phyloP scores from a whole-genome alignment of 2,888 invertebrate genomes.

The Lithophane leautieri region DNA sequence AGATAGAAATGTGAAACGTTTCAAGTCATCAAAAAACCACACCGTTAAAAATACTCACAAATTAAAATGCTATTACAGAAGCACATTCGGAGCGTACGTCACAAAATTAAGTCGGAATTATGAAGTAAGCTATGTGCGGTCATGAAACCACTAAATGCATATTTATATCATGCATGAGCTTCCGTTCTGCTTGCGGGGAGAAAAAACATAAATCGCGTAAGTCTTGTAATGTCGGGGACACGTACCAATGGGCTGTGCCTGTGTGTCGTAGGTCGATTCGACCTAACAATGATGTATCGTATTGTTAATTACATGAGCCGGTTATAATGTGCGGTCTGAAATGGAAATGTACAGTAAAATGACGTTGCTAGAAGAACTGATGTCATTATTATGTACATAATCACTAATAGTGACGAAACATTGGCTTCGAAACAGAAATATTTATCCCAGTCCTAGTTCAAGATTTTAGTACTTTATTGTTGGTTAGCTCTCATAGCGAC shows the following conservation, averaged over 20 bases:
- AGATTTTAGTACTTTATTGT: background rate
- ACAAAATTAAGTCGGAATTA: constrained; percentile 54
- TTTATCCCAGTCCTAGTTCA: background rate
- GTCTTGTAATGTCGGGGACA: constrained; percentile 30
- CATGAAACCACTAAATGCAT: constrained; percentile 54
- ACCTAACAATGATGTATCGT: constrained; percentile 37
- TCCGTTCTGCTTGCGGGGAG: constrained; percentile 46
- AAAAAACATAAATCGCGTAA: constrained; percentile 51
- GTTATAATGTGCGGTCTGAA: constrained; percentile 12
- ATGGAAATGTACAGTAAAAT: background rate
- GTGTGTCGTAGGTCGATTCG: constrained; percentile 5
- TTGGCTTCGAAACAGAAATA: background rate
- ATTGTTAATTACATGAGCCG: constrained; percentile 4
- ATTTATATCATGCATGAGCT: constrained; percentile 57
- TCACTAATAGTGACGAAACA: too few relatives aligned
- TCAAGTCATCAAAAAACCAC: constrained; percentile 7
- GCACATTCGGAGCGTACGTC: constrained; percentile 32
- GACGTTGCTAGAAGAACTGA: background rate
- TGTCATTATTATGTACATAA: background rate
- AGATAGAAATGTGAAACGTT: background rate
- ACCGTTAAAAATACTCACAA: constrained; percentile 25
- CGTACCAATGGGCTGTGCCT: constrained; percentile 21
- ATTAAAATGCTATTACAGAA: constrained; percentile 48
- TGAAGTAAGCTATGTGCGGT: constrained; percentile 52
- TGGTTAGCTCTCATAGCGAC: background rate